These are phyloP conservation scores for Anoura caudifer DNA, from an alignment of 2,113 vertebrate species.

Conservation along the genomic window DNA sequence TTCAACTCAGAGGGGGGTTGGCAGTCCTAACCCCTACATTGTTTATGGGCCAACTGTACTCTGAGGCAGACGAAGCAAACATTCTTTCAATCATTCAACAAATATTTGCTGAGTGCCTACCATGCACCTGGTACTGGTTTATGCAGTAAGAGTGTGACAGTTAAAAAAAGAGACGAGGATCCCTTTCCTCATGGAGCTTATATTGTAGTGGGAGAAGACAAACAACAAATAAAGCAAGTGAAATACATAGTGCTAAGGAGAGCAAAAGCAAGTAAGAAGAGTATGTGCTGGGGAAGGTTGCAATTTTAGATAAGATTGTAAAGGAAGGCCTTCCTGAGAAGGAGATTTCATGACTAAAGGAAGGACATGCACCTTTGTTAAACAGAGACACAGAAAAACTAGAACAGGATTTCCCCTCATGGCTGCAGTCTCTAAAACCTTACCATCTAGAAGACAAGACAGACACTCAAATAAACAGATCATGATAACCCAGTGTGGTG, in stretches of 20 bases:
- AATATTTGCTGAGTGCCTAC: not conserved
- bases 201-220: not conserved
- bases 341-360: not conserved
- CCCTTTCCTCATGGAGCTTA: not conserved
- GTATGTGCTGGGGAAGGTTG: not conserved
- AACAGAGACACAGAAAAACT: not conserved
- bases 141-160: not conserved
- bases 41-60: not conserved
- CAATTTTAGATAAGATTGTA: not conserved
- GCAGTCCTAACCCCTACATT: not conserved
- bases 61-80: not conserved
- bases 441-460: not conserved
- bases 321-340: not conserved
- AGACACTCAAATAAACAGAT: not conserved
- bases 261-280: not conserved
- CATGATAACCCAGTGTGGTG: not conserved
- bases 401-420: not conserved
- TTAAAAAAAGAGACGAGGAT: not conserved
- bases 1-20: not conserved
- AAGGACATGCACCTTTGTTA: not conserved
- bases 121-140: not conserved
- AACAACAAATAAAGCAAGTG: no score
- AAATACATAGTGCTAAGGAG: not conserved
- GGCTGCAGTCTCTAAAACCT: not conserved
- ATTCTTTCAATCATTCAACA: not conserved